Evolutionary conservation across 2,888 invertebrate genomes (phyloP).

Genomic region (Trimorus sp.): DNA sequence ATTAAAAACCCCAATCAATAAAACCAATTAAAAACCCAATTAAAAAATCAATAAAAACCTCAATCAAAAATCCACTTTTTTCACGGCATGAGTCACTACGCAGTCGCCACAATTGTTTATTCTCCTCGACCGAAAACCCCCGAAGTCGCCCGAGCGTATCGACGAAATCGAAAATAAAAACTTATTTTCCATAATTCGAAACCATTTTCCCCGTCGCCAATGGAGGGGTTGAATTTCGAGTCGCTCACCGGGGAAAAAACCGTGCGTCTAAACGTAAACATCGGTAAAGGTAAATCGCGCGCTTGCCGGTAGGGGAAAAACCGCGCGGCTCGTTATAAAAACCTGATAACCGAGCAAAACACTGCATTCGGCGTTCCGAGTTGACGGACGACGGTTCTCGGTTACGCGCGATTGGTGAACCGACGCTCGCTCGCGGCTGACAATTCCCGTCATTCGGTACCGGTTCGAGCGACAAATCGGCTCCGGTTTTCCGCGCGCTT

Average conservation of each 20-base stretch:
- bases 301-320: constrained; percentile 62
- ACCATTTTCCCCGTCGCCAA: too few species aligned
- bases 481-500: constrained; percentile 1
- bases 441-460: not conserved
- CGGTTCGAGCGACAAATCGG: too few species aligned
- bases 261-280: constrained; percentile 28
- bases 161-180: too few species aligned
- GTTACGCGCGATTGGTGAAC: constrained; percentile 45
- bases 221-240: not conserved
- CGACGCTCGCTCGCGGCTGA: constrained; percentile 10
- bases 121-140: too few species aligned
- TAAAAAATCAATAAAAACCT: too few species aligned
- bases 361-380: constrained; percentile 52
- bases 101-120: too few species aligned
- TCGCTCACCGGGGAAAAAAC: not conserved
- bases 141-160: too few species aligned
- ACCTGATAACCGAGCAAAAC: constrained; percentile 61
- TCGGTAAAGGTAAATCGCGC: constrained; percentile 54
- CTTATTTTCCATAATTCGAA: too few species aligned
- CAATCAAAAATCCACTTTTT: too few species aligned
- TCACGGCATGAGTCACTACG: too few species aligned
- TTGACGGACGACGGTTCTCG: constrained; percentile 49
- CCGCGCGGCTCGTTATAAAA: constrained; percentile 46
- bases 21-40: too few species aligned
- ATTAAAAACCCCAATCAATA: too few species aligned